Conservation (phyloP, 1,140 invertebrate genomes). For the Aplysia californica region DNA sequence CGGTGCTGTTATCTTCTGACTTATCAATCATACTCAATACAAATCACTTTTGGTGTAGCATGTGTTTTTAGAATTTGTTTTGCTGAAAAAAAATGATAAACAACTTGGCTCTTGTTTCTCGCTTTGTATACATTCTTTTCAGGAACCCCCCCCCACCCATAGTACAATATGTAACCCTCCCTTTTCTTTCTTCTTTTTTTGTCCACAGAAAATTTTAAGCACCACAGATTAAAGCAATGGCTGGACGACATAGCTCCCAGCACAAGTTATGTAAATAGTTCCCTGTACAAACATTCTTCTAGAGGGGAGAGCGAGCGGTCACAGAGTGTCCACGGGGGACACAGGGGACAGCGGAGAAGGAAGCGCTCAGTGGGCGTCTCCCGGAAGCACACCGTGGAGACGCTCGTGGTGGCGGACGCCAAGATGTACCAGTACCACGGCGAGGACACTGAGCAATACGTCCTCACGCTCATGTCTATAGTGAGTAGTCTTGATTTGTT, state of each 20-base stretch:
- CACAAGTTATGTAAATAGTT: not conserved
- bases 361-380: slow-evolving; percentile 51
- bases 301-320: not conserved
- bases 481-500: slow-evolving; percentile 73
- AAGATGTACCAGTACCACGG: slow-evolving; percentile 79
- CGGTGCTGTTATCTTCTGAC: too few relatives aligned
- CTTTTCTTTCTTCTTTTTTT: not conserved
- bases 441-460: slow-evolving; percentile 76
- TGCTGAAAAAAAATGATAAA: not conserved
- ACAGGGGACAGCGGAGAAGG: slow-evolving; percentile 18
- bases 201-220: slow-evolving; percentile 46
- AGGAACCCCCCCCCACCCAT: not conserved
- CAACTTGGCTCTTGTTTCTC: not conserved
- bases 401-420: slow-evolving; percentile 85
- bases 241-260: not conserved
- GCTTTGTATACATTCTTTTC: not conserved
- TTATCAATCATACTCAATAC: too few relatives aligned
- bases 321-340: not conserved
- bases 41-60: too few relatives aligned
- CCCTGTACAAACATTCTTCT: slow-evolving; percentile 3
- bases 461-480: slow-evolving; percentile 93
- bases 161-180: not conserved
- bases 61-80: not conserved
- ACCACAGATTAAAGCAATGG: slow-evolving; percentile 35
- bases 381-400: slow-evolving; percentile 84